These are phyloP conservation scores for Toxonevra muliebris DNA, from an alignment of 2,888 invertebrate species.

Conservation along the genomic window DNA sequence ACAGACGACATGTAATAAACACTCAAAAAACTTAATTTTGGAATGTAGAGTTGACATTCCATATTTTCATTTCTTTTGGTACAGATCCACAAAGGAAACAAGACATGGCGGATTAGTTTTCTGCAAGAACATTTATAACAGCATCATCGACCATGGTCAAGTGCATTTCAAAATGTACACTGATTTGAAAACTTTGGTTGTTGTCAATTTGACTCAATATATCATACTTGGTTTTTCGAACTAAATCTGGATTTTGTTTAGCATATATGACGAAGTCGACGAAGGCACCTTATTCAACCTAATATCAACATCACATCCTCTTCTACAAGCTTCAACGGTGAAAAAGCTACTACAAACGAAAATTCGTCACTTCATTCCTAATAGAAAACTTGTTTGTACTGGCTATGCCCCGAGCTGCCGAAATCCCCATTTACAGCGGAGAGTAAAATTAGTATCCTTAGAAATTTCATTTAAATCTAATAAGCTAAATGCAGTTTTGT, in stretches of 20 bases:
- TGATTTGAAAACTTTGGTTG: not conserved
- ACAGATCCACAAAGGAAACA: not conserved
- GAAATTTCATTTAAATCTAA: not conserved
- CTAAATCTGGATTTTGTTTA: not conserved
- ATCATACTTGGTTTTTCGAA: not conserved
- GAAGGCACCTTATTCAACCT: not conserved
- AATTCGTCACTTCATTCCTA: no score
- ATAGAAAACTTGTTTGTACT: no score
- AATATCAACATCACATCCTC: not conserved
- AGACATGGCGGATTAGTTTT: not conserved
- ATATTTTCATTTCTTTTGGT: not conserved
- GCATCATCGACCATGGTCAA: not conserved
- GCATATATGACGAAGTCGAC: not conserved
- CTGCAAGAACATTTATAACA: not conserved
- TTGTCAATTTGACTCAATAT: not conserved
- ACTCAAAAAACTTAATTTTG: no score
- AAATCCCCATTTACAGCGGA: not conserved
- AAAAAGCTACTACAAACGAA: no score
- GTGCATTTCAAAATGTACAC: not conserved
- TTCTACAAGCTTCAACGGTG: no score
- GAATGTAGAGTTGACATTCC: no score
- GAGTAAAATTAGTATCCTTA: not conserved
- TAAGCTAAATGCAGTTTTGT: not conserved
- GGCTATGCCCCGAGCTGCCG: no score
- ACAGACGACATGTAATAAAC: no score